Evolutionary conservation across 2,113 vertebrate species (phyloP), one percentile per base, ranked within the genome.

Genomic region (Cathartes aura): DNA sequence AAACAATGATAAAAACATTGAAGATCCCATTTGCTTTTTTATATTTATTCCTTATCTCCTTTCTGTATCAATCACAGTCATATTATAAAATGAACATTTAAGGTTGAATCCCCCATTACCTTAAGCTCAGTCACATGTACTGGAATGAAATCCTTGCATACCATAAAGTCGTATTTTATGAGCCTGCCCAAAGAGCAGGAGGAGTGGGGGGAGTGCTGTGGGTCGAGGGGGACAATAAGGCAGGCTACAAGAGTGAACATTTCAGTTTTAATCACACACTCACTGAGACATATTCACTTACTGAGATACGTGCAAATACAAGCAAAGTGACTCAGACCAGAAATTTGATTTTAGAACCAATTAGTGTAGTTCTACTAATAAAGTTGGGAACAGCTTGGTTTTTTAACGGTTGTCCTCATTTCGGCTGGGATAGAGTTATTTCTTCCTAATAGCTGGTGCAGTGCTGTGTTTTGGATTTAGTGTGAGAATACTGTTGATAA

Each of bases 61-160:
- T 79, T 78, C 52, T 67, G 47, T 38, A 67, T 34, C 30, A 24
- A 67, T 34, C 30, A 24, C 26, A 52, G 48, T 15, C 48, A 30
- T 21, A 16, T 27, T 42, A 62, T 8, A 50, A 68, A 79, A n/a
- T 16, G 68, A 84, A 48, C 47, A 42, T 75, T 95, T 81, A 72
- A 93, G 76, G 73, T 10, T 94, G 70, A 96, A 63, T 75, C 87
- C 73, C 52, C 36, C 60, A 45, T 84, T 73, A 53, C 48, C 43
- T 86, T 83, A 87, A 88, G 59, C 74, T 82, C 93, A 56, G 93
- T 82, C 93, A 96, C 86, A 87, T 60, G 78, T 4, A 52, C 47
- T 59, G 34, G 78, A 74, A 63, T 24, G 8, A 94, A 91, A 67
- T 53, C 71, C 71, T 38, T 68, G 73, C 76, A 93, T 75, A 71